Evolutionary conservation across 1,140 invertebrate genomes (phyloP).

Genomic region (Drosophila setifemur): DNA sequence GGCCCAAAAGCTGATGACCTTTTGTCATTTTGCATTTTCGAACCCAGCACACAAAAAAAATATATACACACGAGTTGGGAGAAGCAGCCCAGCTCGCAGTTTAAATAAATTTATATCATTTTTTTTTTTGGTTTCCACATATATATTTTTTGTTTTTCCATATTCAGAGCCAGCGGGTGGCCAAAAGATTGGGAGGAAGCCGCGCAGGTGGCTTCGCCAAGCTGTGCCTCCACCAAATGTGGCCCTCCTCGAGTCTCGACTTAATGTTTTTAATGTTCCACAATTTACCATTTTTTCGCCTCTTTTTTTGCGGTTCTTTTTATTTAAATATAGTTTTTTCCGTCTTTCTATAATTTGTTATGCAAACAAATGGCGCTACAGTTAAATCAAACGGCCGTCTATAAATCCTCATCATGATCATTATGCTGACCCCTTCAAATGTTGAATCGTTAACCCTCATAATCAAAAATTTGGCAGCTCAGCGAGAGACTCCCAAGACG

Average conservation of each 20-base stretch:
- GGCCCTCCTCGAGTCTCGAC: no score
- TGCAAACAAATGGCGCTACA: conserved; percentile 72
- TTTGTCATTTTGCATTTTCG: conserved; percentile 69
- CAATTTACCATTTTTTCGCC: conserved; percentile 53
- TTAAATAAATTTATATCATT: conserved; percentile 77
- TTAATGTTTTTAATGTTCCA: conserved; percentile 62
- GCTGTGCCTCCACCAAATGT: no score
- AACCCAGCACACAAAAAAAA: conserved; percentile 21
- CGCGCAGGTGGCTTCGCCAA: conserved; percentile 64
- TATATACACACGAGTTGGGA: conserved; percentile 11
- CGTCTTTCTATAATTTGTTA: conserved; percentile 57
- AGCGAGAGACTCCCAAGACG: conserved; percentile 23
- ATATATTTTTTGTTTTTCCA: conserved; percentile 18
- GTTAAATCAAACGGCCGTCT: conserved; percentile 54
- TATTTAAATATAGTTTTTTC: no score
- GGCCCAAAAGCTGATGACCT: conserved; percentile 61
- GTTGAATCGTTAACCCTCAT: conserved; percentile 53
- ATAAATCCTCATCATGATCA: conserved; percentile 68
- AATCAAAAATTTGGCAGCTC: conserved; percentile 69
- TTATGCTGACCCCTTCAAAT: conserved; percentile 15
- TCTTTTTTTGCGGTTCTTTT: no score
- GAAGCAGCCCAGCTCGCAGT: conserved; percentile 43
- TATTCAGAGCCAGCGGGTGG: conserved; percentile 54
- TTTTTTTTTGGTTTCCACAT: conserved; percentile 23
- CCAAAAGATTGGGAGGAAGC: neutral